A percentile compares a stretch with the other conserved stretches of the same genome.
These are phyloP conservation scores for Glaucopsyche alexis DNA, from an alignment of 2,888 invertebrate genomes.

Conservation along the genomic window DNA sequence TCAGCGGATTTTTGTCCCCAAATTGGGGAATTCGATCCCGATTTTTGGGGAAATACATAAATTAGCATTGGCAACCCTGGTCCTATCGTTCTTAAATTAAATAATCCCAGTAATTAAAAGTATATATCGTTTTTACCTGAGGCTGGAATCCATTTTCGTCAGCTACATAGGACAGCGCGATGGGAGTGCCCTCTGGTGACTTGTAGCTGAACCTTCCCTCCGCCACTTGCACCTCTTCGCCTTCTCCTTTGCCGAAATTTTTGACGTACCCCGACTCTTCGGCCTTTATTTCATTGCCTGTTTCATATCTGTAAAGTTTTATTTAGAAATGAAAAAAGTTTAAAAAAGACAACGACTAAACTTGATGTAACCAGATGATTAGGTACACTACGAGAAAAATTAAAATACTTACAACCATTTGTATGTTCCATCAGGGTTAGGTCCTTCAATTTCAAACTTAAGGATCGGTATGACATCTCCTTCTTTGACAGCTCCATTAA, in stretches of 20 bases:
- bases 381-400: too few relatives aligned
- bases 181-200: slow-evolving; percentile 83
- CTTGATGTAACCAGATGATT: too few relatives aligned
- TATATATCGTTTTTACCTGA: slow-evolving; percentile 54
- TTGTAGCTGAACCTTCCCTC: slow-evolving; percentile 84
- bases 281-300: slow-evolving; percentile 82
- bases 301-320: slow-evolving; percentile 70
- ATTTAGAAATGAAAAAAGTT: neutral
- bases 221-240: slow-evolving; percentile 74
- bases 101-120: too few relatives aligned
- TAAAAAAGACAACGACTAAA: neutral
- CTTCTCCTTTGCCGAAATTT: slow-evolving; percentile 78
- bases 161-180: slow-evolving; percentile 82
- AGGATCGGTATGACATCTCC: slow-evolving; percentile 80
- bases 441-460: slow-evolving; percentile 81
- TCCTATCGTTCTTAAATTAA: too few relatives aligned
- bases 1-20: too few relatives aligned
- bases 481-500: slow-evolving; percentile 47
- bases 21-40: too few relatives aligned
- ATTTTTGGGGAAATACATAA: too few relatives aligned
- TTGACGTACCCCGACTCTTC: slow-evolving; percentile 82
- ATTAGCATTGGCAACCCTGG: too few relatives aligned
- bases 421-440: slow-evolving; percentile 82
- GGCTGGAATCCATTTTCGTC: slow-evolving; percentile 86
- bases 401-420: slow-evolving; percentile 75